Percentiles rank a stretch among this genome's conserved stretches.
These are phyloP conservation scores for Branchinecta lindahli DNA, from an alignment of 1,140 invertebrate species.

Conservation along the genomic window DNA sequence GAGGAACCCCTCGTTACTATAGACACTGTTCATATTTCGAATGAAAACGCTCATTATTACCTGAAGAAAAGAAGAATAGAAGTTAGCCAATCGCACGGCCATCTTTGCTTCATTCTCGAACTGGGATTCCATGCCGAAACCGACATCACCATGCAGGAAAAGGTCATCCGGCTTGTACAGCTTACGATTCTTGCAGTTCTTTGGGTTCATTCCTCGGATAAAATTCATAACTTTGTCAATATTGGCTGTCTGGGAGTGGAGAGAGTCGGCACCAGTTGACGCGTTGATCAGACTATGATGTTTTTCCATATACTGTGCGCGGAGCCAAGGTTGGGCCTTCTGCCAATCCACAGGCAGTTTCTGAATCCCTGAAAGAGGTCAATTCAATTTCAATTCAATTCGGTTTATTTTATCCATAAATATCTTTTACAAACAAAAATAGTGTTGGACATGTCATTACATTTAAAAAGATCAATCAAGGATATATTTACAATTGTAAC, in stretches of 20 bases:
- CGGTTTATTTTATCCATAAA: too few relatives aligned
- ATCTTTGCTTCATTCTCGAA: slow-evolving; percentile 90
- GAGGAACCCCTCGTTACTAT: too few relatives aligned
- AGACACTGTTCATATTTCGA: too few relatives aligned
- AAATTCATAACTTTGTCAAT: slow-evolving; percentile 59
- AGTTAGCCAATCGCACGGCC: slow-evolving; percentile 83
- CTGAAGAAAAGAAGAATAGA: slow-evolving; percentile 84
- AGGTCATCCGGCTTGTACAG: slow-evolving; percentile 51
- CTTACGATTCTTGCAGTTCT: slow-evolving; percentile 44
- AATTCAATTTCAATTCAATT: too few relatives aligned
- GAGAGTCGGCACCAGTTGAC: slow-evolving; percentile 41
- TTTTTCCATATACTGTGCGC: slow-evolving; percentile 44
- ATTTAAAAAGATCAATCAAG: too few relatives aligned
- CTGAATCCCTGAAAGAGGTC: slow-evolving; percentile 50
- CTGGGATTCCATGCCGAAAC: slow-evolving; percentile 66
- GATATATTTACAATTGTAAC: too few relatives aligned
- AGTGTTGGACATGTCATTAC: too few relatives aligned
- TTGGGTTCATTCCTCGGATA: slow-evolving; percentile 49
- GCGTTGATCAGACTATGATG: slow-evolving; percentile 38
- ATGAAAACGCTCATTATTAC: slow-evolving; percentile 29
- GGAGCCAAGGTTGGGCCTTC: slow-evolving; percentile 9
- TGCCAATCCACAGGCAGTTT: slow-evolving; percentile 43
- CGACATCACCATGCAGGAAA: slow-evolving; percentile 60
- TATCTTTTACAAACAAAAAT: too few relatives aligned
- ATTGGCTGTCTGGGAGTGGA: slow-evolving; percentile 46